Base-by-base conservation (phyloP, 2,113 vertebrate genomes). In the Heterochromis multidens region DNA sequence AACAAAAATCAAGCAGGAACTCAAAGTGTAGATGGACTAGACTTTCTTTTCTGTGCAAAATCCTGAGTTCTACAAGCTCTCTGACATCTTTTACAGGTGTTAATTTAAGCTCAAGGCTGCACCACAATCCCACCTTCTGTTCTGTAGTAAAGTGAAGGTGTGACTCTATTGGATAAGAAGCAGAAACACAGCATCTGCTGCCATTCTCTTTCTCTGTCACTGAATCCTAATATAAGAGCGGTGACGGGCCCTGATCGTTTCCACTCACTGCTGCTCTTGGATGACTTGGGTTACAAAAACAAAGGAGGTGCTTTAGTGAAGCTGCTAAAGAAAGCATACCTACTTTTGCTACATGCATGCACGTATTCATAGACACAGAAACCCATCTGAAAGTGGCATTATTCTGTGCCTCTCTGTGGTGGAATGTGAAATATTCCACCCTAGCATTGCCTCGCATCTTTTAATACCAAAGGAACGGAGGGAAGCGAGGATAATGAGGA, bases 381-480 rank as follows among this genome's bases (percentile, higher is more conserved):
- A 76, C 8, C 35, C 25, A 27, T 77, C 72, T 87, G 63, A 90
- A 81, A 60, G 86, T 85, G 81, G 70, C 52, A 67, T 83, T 84
- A 81, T 81, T 62, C 70, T 1, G 4, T 85, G 74, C 78, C 74
- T 85, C 79, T 29, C 27, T 21, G 61, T 80, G 54, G 59, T 52
- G 85, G 92, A 94, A 94, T 95, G 85, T 90, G 52, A 91, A 88
- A 78, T 86, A 91, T 95, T 90, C 78, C 57, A 72, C 60, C 89
- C n/a, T 65, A 31, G 46, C 31, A 37, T 49, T 85, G 85, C 80
- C 54, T 80, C 76, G 49, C 67, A 62, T 88, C 84, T 81, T 88
- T 83, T 87, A 81, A 79, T 86, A 59, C 78, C 86, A 82, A 62
- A n/a, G n/a, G 60, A 85, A 37, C 58, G 10, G n/a, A 81, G 84